Base-by-base conservation (phyloP, 2,888 invertebrate species). In the Drosophila borborema region DNA sequence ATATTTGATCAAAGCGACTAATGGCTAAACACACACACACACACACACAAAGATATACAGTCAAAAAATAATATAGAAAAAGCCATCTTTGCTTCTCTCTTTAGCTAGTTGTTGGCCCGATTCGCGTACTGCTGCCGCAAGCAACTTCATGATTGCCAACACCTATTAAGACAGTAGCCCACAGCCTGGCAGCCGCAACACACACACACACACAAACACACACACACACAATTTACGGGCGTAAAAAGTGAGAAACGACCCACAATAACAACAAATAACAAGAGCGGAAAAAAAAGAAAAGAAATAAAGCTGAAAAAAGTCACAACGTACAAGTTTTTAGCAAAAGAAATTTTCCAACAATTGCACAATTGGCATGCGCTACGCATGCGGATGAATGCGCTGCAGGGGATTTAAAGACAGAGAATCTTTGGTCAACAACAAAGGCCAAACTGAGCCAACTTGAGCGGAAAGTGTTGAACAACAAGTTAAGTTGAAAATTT, bases 1-100 rank as follows among this genome's bases (percentile, higher is more conserved):
- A 85, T 86, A 85, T 85, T 85, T 88, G 81, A 85, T 85, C 88
- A 85, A 88, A 88, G 86, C 78, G 72, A 78, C 88, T 88, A 82
- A 82, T 83, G 82, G 77, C 66, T 64, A 73, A 63, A 28, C 64
- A 77, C 45, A 79, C 67, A 69, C 45, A 54, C 56, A 61, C 18
- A 49, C 28, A 72, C 45, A n/a, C 8, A 41, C n/a, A 41, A 3
- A 61, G 8, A 46, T 10, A 23, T 0, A 46, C 14, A 59, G 14
- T 10, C 54, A 36, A 36, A 48, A 69, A 81, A 20, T 20, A 64
- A 41, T 78, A 14, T 20, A 64, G 38, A 34, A 59, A 41, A 41
- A 28, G 55, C 7, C 63, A 81, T 64, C 41, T 68, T 74, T 14
- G 31, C n/a, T 58, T 23, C 36, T 34, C 40, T 63, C 36, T 54